These are phyloP conservation scores for Aphidius ervi DNA, from an alignment of 1,140 invertebrate genomes.

Conservation along the genomic window DNA sequence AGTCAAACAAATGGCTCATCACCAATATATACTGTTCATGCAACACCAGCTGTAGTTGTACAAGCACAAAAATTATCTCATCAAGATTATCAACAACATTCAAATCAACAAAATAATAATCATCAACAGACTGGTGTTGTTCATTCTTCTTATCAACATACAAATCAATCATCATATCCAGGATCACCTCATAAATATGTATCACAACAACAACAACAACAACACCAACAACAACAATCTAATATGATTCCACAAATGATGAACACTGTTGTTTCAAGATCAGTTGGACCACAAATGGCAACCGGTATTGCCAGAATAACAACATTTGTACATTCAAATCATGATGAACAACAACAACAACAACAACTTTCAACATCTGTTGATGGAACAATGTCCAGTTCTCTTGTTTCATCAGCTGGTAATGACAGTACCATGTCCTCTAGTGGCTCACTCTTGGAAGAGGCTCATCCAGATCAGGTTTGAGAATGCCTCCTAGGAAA, in stretches of 20 bases:
- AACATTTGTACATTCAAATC: slow-evolving; percentile 31
- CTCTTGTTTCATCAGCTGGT: slow-evolving; percentile 44
- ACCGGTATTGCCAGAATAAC: slow-evolving; percentile 36
- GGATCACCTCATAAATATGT: no score
- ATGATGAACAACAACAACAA: slow-evolving; percentile 26
- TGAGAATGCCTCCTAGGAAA: slow-evolving; percentile 19
- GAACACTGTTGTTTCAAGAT: background rate
- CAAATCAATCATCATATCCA: no score
- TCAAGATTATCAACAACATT: slow-evolving; percentile 11
- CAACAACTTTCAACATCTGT: slow-evolving; percentile 36
- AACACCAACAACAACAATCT: slow-evolving; percentile 13
- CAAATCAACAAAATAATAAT: slow-evolving; percentile 1
- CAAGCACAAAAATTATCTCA: slow-evolving; percentile 38
- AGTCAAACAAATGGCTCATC: slow-evolving; percentile 25
- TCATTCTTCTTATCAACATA: slow-evolving; percentile 4
- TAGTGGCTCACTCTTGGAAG: slow-evolving; percentile 45
- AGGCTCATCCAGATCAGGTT: slow-evolving; percentile 49
- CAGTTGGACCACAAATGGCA: slow-evolving; percentile 28
- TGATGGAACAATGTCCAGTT: slow-evolving; percentile 40
- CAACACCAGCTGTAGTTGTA: slow-evolving; percentile 34
- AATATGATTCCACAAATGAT: slow-evolving; percentile 11
- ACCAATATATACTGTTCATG: slow-evolving; percentile 42
- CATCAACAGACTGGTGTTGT: background rate
- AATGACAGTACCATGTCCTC: slow-evolving; percentile 45
- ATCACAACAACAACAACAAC: background rate